A percentile compares a stretch with the other conserved stretches of the same genome.
Conservation (phyloP, 2,113 vertebrate genomes). For the Coracopsis vasa region DNA sequence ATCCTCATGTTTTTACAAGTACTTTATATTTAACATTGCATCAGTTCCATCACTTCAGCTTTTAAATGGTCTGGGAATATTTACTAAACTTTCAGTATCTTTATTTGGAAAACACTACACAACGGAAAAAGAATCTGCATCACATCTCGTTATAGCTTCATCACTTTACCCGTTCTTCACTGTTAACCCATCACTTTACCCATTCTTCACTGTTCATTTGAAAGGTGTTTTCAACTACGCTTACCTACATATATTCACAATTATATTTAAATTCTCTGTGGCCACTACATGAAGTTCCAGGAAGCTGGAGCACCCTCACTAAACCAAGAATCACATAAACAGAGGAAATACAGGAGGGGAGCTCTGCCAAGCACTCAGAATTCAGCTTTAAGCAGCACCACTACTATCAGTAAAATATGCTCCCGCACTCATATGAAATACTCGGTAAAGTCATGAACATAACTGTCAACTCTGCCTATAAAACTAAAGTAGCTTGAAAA, state of each 20-base stretch:
- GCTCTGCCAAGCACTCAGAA: background rate
- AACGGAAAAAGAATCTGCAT: conserved; percentile 47
- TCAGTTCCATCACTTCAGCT: conserved; percentile 74
- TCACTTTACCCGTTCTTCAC: conserved; percentile 13
- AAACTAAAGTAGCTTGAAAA: background rate
- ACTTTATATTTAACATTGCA: conserved; percentile 60
- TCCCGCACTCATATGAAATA: background rate
- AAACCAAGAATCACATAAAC: background rate
- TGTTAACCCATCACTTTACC: conserved; percentile 5
- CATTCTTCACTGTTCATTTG: background rate
- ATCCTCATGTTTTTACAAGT: conserved; percentile 68
- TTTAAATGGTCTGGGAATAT: conserved; percentile 74
- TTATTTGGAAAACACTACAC: conserved; percentile 72
- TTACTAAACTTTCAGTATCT: conserved; percentile 64
- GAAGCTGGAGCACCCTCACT: background rate
- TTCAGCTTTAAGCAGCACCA: background rate
- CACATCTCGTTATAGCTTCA: background rate
- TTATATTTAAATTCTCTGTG: background rate
- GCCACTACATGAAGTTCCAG: background rate
- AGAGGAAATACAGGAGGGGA: background rate
- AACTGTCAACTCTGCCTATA: background rate
- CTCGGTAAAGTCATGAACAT: background rate
- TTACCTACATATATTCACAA: background rate
- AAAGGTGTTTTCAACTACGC: background rate
- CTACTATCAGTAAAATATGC: background rate